Percentiles rank a stretch among this genome's conserved stretches.
Evolutionary conservation across 37 sponge, comb jelly and placozoan species (phyloP).

Genomic region (Oopsacas minuta): DNA sequence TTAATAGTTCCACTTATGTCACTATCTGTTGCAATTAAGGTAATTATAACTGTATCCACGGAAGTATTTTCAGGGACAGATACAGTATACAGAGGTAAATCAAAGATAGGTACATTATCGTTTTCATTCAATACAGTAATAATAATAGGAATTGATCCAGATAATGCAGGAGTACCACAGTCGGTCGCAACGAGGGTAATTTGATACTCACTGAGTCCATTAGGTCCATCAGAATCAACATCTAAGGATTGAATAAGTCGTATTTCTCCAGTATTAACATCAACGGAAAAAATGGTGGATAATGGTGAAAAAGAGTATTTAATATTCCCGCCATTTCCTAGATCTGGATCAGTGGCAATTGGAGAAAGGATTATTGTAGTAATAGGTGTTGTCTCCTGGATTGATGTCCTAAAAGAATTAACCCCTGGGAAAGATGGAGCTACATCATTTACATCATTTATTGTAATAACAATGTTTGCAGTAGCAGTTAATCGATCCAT

Average conservation of each 20-base stretch:
- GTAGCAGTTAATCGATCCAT: not conserved
- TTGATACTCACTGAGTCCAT: not conserved
- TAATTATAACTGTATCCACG: not conserved
- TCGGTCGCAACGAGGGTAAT: not conserved
- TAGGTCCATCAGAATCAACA: not conserved
- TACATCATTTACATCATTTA: not conserved
- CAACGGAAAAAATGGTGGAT: not conserved
- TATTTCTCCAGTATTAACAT: not conserved
- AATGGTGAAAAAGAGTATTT: not conserved
- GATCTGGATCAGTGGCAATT: not conserved
- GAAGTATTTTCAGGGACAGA: not conserved
- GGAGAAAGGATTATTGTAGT: constrained; percentile 2
- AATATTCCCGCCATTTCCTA: not conserved
- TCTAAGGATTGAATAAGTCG: not conserved
- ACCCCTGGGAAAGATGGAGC: constrained; percentile 1
- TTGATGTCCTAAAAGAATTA: not conserved
- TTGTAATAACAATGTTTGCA: not conserved
- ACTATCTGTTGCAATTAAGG: constrained; percentile 7
- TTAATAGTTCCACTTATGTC: constrained; percentile 4
- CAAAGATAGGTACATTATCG: constrained; percentile 25
- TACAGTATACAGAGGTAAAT: not conserved
- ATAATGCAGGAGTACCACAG: not conserved
- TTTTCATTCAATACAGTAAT: constrained; percentile 24
- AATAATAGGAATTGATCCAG: not conserved
- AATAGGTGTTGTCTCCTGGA: not conserved